Base-by-base conservation (phyloP, 2,797 vertebrate species). In the Galago senegalensis region DNA sequence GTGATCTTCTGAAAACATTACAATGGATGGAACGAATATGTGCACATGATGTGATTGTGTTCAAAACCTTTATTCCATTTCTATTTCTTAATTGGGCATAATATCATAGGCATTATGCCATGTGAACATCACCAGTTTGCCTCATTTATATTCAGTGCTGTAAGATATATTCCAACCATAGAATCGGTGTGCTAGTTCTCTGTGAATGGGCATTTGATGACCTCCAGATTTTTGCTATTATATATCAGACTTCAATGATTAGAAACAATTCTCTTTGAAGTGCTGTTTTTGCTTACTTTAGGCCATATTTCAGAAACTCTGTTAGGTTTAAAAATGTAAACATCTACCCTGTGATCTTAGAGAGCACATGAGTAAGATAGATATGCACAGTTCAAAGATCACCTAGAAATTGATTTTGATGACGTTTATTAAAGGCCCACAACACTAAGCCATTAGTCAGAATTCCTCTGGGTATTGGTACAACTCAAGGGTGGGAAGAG, bases 181-280 rank as follows among this genome's bases (percentile, higher is more conserved):
- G 17, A 49, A 21, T 18, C 0, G 25, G 29, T 40, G 8, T 12
- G 8, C 23, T 43, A 17, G 12, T 23, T 90, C 27, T 69, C 49
- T 34, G 9, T 37, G 20, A 27, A 37, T 73, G 79, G 46, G 23
- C 67, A 72, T 85, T 61, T 23, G 5, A 11, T 88, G 25, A 5
- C 43, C 34, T 89, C 53, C 34, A 65, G 2, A 43, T 79, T 75
- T 94, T 63, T 85, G 14, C 34, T 58, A 1, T 82, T 75, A 43
- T 2, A 11, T 23, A 2, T n/a, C 21, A 79, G 53, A 69, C 5
- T n/a, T 91, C 69, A 73, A 7, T 56, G 63, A 73, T 27, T 1
- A 84, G 61, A 85, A 94, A 93, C 8, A 67, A 8, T 82, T 79
- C n/a, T 60, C 34, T 73, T 91, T 58, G 12, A 70, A 87, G 53